Evolutionary conservation across 2,113 vertebrate genomes (phyloP), one percentile per base, ranked within the genome.

Genomic region (Rattus rattus): DNA sequence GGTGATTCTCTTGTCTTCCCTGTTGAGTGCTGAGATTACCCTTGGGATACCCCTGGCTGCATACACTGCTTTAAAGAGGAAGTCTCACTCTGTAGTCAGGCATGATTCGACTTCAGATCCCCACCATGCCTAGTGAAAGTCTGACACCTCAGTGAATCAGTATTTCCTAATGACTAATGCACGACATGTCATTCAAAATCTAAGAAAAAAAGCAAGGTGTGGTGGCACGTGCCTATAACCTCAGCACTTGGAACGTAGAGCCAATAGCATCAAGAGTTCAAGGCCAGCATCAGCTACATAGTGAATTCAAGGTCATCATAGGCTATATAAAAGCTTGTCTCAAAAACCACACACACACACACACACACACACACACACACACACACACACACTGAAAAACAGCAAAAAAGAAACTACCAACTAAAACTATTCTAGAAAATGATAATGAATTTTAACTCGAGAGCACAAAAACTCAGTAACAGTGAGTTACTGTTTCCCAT

Each of bases 381-480:
- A 59, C 59, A 61, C 10, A 2, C 65, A 9, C 9, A 26, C 28
- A 24, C 63, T 0, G 1, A 30, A 67, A 67, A 67, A 65, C 26
- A 77, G 11, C 28, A 79, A 79, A 79, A 43, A 79, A 79, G 76
- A 12, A 79, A 79, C 16, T 20, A 54, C 30, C 43, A 75, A 70
- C 30, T 36, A 70, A 75, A 43, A 75, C 20, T 49, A 49, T 30
- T 77, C 47, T 49, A 70, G 47, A 77, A 70, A 36, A 70, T 70
- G 67, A 17, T 33, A 70, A 70, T 70, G 12, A 17, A 36, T 47
- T 88, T 88, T 93, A 90, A 91, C 36, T 17, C 83, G 91, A 95
- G 73, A 90, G 54, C 36, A 92, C 16, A 77, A 88, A 87, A 90
- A 39, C 26, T 96, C 70, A 69, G 20, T 80, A 56, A 12, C 77